Evolutionary conservation across 1,140 invertebrate genomes (phyloP).

Genomic region (Conopomorpha cramerella): DNA sequence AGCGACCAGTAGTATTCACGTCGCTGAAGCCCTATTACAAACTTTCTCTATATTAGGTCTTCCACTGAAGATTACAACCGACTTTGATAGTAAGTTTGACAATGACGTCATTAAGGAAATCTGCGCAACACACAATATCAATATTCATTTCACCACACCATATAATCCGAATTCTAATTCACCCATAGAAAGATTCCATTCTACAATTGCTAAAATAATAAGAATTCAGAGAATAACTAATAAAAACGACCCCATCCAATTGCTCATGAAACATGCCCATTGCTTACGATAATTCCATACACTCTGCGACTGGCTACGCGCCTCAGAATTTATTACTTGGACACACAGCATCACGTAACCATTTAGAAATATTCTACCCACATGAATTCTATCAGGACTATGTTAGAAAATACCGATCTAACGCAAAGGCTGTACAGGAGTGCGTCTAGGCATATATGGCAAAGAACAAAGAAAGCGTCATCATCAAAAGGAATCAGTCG

Average conservation of each 20-base stretch:
- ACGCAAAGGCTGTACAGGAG: conserved; percentile 9
- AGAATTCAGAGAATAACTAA: conserved; percentile 17
- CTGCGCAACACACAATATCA: conserved; percentile 17
- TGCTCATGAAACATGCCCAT: conserved; percentile 13
- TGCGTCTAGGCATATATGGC: conserved; percentile 7
- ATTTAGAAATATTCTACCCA: conserved; percentile 1
- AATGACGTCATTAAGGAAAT: conserved; percentile 10
- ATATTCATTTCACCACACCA: conserved; percentile 25
- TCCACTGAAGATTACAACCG: conserved; percentile 1
- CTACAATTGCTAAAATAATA: conserved; percentile 21
- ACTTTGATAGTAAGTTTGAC: background rate
- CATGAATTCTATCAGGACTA: conserved; percentile 6
- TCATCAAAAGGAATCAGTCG: conserved; percentile 9
- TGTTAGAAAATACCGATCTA: conserved; percentile 8
- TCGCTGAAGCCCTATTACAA: conserved; percentile 1
- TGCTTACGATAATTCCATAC: conserved; percentile 12
- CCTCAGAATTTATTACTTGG: conserved; percentile 10
- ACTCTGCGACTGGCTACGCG: conserved; percentile 11
- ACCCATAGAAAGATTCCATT: too few species aligned
- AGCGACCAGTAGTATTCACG: conserved; percentile 2
- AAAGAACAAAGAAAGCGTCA: conserved; percentile 15
- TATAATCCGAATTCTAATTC: conserved; percentile 25
- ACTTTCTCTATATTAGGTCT: background rate
- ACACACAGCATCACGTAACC: conserved; percentile 7
- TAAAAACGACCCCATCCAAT: conserved; percentile 7